phyloP scores from a whole-genome alignment of 2,113 vertebrate genomes.

The Melanostigma gelatinosum region DNA sequence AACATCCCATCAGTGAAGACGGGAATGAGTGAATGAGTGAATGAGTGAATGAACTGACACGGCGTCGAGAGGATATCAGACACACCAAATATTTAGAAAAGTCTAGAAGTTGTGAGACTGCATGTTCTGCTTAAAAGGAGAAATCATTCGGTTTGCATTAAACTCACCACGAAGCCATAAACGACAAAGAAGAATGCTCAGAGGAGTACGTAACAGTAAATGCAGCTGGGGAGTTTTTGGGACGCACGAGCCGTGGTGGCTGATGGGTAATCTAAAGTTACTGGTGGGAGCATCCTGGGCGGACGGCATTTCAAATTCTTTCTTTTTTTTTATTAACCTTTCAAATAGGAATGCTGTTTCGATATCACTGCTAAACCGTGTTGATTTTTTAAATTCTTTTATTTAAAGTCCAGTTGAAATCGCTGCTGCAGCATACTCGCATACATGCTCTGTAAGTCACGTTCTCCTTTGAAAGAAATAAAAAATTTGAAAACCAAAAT shows the following conservation, averaged over 20 bases:
- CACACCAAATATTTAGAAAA: conserved; percentile 35
- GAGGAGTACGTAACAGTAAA: conserved; percentile 12
- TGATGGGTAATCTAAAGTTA: neutral
- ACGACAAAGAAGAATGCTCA: neutral
- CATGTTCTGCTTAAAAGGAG: conserved; percentile 65
- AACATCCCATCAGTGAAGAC: conserved; percentile 14
- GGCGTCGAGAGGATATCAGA: conserved; percentile 8
- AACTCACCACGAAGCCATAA: conserved; percentile 68
- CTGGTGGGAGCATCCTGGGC: neutral
- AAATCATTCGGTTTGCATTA: conserved; percentile 44
- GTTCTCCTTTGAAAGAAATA: neutral
- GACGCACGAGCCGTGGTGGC: neutral
- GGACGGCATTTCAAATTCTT: conserved; percentile 17
- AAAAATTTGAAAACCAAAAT: neutral
- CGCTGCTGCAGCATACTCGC: neutral
- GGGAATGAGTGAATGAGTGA: conserved; percentile 9
- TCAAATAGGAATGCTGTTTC: conserved; percentile 2
- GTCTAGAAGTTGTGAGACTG: conserved; percentile 47
- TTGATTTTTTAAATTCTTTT: neutral
- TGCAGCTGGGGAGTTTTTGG: neutral
- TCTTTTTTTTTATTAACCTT: neutral
- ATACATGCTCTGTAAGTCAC: neutral
- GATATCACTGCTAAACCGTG: neutral
- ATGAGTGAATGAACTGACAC: conserved; percentile 7
- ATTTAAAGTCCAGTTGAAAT: conserved; percentile 41